Conservation (phyloP, 2,888 invertebrate genomes). For the Eurytoma californica region DNA sequence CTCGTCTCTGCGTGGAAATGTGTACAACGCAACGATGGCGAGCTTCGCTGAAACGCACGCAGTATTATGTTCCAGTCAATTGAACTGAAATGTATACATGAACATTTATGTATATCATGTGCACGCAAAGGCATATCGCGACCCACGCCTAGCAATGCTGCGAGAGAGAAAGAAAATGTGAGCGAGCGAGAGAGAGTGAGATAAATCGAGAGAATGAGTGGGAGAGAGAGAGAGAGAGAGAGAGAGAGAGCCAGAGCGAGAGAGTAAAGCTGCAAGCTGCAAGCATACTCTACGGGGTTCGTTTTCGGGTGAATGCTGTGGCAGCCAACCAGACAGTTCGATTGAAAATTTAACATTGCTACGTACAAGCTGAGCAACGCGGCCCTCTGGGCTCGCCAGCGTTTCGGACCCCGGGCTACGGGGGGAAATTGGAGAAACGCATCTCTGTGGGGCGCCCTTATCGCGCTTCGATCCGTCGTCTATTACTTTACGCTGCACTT, state of each 20-base stretch:
- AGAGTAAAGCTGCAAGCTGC: too few relatives aligned
- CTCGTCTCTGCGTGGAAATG: not conserved
- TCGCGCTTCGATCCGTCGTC: not conserved
- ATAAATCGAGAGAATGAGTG: too few relatives aligned
- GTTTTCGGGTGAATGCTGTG: not conserved
- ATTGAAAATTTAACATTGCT: conserved; percentile 35
- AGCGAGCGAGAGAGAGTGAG: too few relatives aligned
- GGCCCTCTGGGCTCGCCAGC: not conserved
- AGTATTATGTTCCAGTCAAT: conserved; percentile 63
- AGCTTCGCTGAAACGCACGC: not conserved
- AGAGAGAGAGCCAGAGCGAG: too few relatives aligned
- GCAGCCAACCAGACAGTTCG: not conserved
- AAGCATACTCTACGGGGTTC: not conserved
- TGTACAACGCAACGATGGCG: conserved; percentile 42
- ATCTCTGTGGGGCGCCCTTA: conserved; percentile 4
- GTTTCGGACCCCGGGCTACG: conserved; percentile 9
- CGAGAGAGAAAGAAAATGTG: not conserved
- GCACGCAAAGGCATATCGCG: not conserved
- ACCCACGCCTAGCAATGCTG: conserved; percentile 7
- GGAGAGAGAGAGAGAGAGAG: conserved; percentile 1
- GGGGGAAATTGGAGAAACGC: conserved; percentile 11
- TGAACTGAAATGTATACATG: conserved; percentile 61
- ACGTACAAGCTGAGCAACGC: not conserved
- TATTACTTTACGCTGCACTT: conserved; percentile 1
- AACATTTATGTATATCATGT: conserved; percentile 6